Conservation (phyloP, 2,888 invertebrate genomes). For the Ornithoptera alexandrae region DNA sequence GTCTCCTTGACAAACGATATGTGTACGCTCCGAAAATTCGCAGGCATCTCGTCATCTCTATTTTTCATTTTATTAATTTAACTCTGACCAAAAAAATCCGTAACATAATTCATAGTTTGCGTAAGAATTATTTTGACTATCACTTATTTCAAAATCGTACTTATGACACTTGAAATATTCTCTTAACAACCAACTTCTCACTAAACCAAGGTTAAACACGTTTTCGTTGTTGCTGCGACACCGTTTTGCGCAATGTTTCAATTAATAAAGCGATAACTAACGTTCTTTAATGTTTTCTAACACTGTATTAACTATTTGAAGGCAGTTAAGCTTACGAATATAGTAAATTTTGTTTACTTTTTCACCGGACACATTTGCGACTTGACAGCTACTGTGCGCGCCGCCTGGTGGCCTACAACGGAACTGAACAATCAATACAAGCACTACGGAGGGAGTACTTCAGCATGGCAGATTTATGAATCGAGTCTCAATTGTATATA, state of each 20-base stretch:
- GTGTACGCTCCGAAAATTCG: slow-evolving; percentile 69
- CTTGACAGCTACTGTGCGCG: slow-evolving; percentile 69
- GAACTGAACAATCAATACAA: slow-evolving; percentile 56
- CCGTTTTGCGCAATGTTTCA: slow-evolving; percentile 4
- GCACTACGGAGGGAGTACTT: slow-evolving; percentile 19
- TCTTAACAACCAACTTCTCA: slow-evolving; percentile 25
- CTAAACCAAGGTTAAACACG: slow-evolving; percentile 16
- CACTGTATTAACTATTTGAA: background rate
- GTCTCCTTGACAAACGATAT: slow-evolving; percentile 61
- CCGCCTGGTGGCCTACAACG: slow-evolving; percentile 41
- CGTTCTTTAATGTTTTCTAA: slow-evolving; percentile 1
- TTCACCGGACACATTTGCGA: slow-evolving; percentile 37
- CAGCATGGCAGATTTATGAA: slow-evolving; percentile 2
- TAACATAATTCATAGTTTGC: background rate
- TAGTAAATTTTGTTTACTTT: slow-evolving; percentile 20
- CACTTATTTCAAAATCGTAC: background rate
- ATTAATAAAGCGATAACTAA: background rate
- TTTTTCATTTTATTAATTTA: slow-evolving; percentile 51
- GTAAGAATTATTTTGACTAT: background rate
- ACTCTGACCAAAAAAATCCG: background rate
- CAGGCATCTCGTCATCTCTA: slow-evolving; percentile 68
- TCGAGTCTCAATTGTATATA: background rate
- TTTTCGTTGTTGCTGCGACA: background rate
- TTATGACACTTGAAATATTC: background rate
- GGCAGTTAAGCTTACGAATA: background rate